Evolutionary conservation across 2,888 invertebrate species (phyloP).

Genomic region (Drosophila tripunctata): DNA sequence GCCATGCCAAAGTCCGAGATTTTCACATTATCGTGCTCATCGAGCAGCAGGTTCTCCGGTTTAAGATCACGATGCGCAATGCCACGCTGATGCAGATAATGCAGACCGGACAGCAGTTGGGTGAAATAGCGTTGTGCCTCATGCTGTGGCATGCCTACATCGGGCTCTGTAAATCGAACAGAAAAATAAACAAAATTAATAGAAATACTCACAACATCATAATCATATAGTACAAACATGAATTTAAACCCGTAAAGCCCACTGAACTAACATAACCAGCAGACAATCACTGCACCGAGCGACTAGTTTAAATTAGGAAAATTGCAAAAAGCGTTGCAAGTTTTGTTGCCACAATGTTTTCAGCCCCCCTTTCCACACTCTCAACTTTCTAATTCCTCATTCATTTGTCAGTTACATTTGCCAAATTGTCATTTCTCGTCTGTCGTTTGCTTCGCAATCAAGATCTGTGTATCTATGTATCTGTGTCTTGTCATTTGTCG

Average conservation of each 20-base stretch:
- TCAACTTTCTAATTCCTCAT: not conserved
- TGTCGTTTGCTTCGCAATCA: conserved; percentile 43
- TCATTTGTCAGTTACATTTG: conserved; percentile 27
- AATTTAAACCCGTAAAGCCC: too few relatives aligned
- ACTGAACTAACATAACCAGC: too few relatives aligned
- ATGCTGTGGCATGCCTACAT: conserved; percentile 92
- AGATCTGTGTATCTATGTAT: conserved; percentile 64
- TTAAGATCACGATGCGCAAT: conserved; percentile 98
- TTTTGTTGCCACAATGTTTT: not conserved
- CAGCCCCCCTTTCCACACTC: too few relatives aligned
- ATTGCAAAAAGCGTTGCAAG: conserved; percentile 5
- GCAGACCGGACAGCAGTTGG: conserved; percentile 93
- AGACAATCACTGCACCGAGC: not conserved
- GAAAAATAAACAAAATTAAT: conserved; percentile 4
- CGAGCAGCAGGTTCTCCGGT: conserved; percentile 97
- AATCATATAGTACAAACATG: too few relatives aligned
- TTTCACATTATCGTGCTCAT: conserved; percentile 93
- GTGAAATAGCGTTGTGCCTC: conserved; percentile 94
- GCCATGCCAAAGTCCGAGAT: conserved; percentile 99
- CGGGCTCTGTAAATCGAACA: conserved; percentile 90
- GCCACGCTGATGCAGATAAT: conserved; percentile 94
- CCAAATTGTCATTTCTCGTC: conserved; percentile 56
- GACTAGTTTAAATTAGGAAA: not conserved
- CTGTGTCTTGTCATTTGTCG: conserved; percentile 63
- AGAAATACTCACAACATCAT: too few relatives aligned